Conservation (phyloP, 2,113 vertebrate genomes). For the Mastomys natalensis region DNA sequence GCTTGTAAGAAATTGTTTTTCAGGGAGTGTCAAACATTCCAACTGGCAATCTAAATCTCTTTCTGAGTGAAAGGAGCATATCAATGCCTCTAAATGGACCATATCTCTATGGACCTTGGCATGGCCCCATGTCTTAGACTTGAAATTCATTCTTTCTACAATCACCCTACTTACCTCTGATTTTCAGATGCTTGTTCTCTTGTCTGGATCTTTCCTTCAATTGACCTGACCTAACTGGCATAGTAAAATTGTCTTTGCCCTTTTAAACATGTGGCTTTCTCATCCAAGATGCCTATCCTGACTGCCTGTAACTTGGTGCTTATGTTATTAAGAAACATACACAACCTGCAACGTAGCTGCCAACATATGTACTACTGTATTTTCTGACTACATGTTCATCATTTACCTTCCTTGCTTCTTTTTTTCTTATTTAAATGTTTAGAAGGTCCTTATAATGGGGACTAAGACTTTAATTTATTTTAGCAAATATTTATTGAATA, state of each 20-base stretch:
- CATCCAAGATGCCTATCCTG: background rate
- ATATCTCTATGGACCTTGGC: background rate
- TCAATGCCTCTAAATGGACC: background rate
- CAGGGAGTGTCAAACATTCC: conserved; percentile 33
- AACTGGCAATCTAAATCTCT: background rate
- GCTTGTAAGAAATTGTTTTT: conserved; percentile 29
- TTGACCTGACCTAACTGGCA: background rate
- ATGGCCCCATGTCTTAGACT: background rate
- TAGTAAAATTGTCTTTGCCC: background rate
- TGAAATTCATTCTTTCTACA: background rate
- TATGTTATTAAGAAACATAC: background rate
- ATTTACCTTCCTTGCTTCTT: background rate
- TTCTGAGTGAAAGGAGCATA: background rate
- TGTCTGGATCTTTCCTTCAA: background rate
- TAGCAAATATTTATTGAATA: conserved; percentile 28
- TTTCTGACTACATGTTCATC: background rate
- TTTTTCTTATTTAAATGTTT: conserved; percentile 33
- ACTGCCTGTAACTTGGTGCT: background rate
- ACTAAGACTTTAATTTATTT: conserved; percentile 51
- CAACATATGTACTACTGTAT: background rate
- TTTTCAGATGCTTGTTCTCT: background rate
- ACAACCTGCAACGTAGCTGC: background rate
- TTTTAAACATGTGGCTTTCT: background rate
- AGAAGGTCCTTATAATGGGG: background rate
- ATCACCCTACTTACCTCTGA: background rate